Conservation (phyloP, 2,113 vertebrate species). For the Python bivittatus region DNA sequence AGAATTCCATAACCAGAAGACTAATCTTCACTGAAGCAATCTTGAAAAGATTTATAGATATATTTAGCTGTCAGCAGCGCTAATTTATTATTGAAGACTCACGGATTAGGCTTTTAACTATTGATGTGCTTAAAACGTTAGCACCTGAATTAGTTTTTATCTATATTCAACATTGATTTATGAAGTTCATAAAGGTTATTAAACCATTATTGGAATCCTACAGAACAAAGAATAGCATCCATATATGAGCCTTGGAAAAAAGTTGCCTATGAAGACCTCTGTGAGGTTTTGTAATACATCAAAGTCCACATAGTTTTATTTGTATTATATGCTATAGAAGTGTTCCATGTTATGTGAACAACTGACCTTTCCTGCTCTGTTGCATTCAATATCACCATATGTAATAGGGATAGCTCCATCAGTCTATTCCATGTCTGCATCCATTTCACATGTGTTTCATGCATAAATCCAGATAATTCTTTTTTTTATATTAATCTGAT, state of each 20-base stretch:
- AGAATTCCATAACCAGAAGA: not conserved
- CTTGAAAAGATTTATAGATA: constrained; percentile 31
- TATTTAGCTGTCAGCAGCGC: constrained; percentile 16
- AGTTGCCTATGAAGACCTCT: not conserved
- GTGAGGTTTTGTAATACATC: not conserved
- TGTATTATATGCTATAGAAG: not conserved
- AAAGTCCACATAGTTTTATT: not conserved
- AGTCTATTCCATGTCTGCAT: not conserved
- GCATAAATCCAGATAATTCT: not conserved
- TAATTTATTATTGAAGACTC: constrained; percentile 34
- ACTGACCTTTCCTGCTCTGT: not conserved
- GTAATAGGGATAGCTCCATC: not conserved
- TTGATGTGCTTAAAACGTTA: constrained; percentile 23
- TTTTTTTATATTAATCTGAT: not conserved
- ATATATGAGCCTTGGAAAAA: not conserved
- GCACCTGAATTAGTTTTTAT: constrained; percentile 8
- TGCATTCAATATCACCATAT: not conserved
- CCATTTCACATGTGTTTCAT: not conserved
- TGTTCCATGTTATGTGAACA: not conserved
- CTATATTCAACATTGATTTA: constrained; percentile 17
- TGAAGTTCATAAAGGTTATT: constrained; percentile 28
- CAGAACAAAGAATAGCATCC: constrained; percentile 8
- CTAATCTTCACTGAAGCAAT: constrained; percentile 18
- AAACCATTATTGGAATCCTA: constrained; percentile 24
- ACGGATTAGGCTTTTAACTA: constrained; percentile 30